Evolutionary conservation across 2,797 vertebrate species (phyloP), one percentile per base, ranked within the genome.

Genomic region (Ctenosaura bakeri): DNA sequence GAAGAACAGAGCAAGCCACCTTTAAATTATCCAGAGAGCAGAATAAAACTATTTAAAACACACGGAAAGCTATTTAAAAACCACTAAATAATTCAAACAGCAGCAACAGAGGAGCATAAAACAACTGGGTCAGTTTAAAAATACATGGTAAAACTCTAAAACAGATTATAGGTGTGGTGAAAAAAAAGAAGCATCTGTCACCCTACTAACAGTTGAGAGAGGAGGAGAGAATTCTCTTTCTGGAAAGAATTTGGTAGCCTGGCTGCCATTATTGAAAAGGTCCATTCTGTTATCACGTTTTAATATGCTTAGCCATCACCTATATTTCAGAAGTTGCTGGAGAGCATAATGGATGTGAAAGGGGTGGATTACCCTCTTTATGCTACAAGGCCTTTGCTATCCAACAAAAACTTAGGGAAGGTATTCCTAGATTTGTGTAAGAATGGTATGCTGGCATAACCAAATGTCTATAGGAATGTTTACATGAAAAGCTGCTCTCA

Each of bases 51-150:
- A 35, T 52, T 71, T 52, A 9, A 73, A 73, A 78, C 76, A 42
- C 42, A 77, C 3, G 7, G 24, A 50, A 78, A 78, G 26, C 76
- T 78, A 50, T 78, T 78, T 78, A 78, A 82, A 82, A 77, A 56
- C 54, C 38, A 38, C 42, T 74, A 29, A 86, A 85, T 52, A n/a
- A 59, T 86, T 76, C 59, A 86, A 86, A 76, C 13, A 38, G 26
- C 54, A 59, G 52, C 52, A 76, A 38, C 24, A 59, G 71, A 26
- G 16, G 71, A 38, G 20, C 24, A 59, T 74, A 8, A 38, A 56
- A 38, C 54, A 86, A 86, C 4, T 86, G 79, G 79, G 54, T 56
- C 18, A 81, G 54, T 59, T 59, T 81, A 56, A 81, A 59, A 56
- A 81, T 35, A 56, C 54, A 81, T 4, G 9, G 54, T 18, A 81